Base-by-base conservation (phyloP, 1,140 invertebrate species). In the Megalopta genalis region DNA sequence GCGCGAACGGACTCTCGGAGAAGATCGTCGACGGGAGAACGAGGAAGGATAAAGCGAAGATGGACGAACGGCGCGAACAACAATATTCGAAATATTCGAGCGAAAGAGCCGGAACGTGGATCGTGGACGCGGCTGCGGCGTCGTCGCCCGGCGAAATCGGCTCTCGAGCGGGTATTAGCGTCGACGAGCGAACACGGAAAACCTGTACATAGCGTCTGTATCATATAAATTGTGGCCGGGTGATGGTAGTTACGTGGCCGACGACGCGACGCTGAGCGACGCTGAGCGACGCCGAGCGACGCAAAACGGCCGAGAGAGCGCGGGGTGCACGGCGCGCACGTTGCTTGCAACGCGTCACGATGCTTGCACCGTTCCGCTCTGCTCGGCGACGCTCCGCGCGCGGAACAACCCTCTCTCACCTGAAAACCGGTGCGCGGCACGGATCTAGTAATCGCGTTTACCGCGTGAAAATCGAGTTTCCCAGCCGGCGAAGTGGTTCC, bases 141-240 rank as follows among this genome's bases (percentile, higher is more conserved):
- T 46, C 42, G 42, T 14, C 42, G 42, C 12, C 42, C 10, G 9
- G 16, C 4, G 4, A 52, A 52, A 18, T 52, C 18, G 18, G 18
- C 49, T 52, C 49, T 52, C 37, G 39, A 72, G 12, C 75, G 63
- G 84, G 84, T 77, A 52, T 83, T 84, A 76, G 71, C 75, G 84
- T 84, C 79, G 80, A 54, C 87, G 64, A 59, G 73, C 81, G 80
- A 88, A 86, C 80, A 80, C 77, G n/a, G 69, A 87, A n/a, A 49
- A 86, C 85, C 77, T 89, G 85, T 89, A 87, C 79, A 86, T 87
- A 89, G 79, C 84, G 77, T 88, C 83, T 86, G 84, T 90, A 86
- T 88, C 83, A 88, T 90, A 88, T 90, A 91, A 90, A 87, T 88
- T 89, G 81, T 69, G 77, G 77, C 76, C 65, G 80, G 79, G 63